These are phyloP conservation scores for Megastigmus dorsalis DNA, from an alignment of 2,888 invertebrate genomes.

Conservation along the genomic window DNA sequence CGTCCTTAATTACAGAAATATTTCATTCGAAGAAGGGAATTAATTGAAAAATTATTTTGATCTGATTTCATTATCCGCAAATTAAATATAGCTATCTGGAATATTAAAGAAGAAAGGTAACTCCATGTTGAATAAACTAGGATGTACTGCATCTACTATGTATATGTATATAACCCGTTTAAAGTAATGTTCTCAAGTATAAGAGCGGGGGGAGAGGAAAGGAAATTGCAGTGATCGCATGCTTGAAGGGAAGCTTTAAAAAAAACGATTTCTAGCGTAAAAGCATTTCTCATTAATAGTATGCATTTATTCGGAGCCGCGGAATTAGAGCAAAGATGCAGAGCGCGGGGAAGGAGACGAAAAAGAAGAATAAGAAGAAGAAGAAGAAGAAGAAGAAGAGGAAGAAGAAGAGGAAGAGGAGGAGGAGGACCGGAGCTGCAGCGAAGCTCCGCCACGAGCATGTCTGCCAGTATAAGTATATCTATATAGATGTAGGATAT, in stretches of 20 bases:
- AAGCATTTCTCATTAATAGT: conserved; percentile 64
- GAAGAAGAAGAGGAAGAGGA: background rate
- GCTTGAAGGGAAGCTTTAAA: conserved; percentile 28
- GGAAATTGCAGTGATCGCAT: background rate
- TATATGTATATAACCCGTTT: no score
- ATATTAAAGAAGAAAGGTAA: no score
- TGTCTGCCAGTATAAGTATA: background rate
- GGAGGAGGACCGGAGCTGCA: background rate
- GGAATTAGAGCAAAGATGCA: conserved; percentile 67
- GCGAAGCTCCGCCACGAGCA: background rate
- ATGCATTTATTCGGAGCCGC: conserved; percentile 67
- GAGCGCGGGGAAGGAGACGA: no score
- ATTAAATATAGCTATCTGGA: no score
- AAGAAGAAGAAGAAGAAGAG: background rate
- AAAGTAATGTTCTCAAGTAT: background rate
- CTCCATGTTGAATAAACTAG: no score
- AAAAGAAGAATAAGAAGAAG: no score
- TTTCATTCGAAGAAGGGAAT: no score
- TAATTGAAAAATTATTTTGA: no score
- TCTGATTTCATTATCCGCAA: no score
- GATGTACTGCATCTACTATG: no score
- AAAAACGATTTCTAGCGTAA: conserved; percentile 61
- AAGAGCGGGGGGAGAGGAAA: background rate
- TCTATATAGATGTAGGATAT: conserved; percentile 18
- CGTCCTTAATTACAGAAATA: no score